Base-by-base conservation (phyloP, 2,888 invertebrate genomes). In the Eupeodes luniger region DNA sequence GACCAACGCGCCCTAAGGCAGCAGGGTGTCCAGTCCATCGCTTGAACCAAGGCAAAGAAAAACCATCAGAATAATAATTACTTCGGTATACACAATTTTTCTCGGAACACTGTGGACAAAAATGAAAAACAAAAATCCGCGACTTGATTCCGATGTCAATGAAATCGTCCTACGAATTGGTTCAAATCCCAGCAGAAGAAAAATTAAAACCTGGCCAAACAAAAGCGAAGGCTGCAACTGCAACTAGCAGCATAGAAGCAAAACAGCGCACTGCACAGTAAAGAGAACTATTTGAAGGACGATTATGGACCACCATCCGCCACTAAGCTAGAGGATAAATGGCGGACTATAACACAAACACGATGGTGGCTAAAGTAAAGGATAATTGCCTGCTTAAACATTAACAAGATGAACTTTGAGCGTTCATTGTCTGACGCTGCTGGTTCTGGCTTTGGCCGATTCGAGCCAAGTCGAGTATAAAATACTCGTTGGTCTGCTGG, bases 381-480 rank as follows among this genome's bases (percentile, higher is more conserved):
- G 84, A 88, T 88, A 88, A 88, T 85, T 88, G 85, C 81, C 81
- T 85, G 85, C 85, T 88, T 78, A 88, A 88, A 88, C 88, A 88
- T 88, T 88, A 81, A 88, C 85, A 85, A 85, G 84, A 67, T 88
- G 75, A 85, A 88, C 81, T 78, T 78, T 75, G 69, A 78, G 64
- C 67, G 49, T 51, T 36, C 69, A 55, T 70, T 70, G 69, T 53
- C 40, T 70, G 16, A 19, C 4, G 1, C 19, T 44, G 40, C 40
- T 55, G 19, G 14, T 6, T n/a, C 6, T 40, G 55, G 16, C 12
- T 16, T 34, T 51, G 69, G 67, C 9, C 53, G 16, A 14, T 16
- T 27, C 27, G 27, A 27, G 27, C 27, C 27, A 2, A 27, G 27
- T 27, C 27, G 27, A 3, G 27, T 27, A 27, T 27, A 27, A 27